phyloP scores from a whole-genome alignment of 2,888 invertebrate genomes.

The Tuberolachnus salignus region DNA sequence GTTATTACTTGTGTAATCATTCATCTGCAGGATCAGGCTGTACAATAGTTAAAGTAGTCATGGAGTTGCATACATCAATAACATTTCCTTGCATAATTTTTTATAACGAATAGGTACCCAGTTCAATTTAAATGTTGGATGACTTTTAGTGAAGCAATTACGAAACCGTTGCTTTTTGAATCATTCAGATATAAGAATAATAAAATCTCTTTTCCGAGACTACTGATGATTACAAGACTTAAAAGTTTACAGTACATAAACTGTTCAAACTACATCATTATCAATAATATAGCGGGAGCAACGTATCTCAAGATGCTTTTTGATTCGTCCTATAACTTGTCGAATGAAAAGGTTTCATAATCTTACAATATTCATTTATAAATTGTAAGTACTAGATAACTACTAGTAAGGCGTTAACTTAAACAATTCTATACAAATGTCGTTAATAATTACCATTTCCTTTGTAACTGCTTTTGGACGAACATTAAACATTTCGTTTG shows the following conservation, averaged over 20 bases:
- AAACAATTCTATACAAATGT: no score
- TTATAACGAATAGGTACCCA: no score
- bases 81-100: no score
- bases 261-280: background rate
- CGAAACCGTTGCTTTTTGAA: background rate
- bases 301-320: slow-evolving; percentile 3
- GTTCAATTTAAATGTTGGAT: background rate
- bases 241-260: background rate
- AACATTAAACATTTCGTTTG: no score
- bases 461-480: no score
- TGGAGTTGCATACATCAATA: no score
- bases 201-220: background rate
- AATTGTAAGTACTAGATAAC: no score
- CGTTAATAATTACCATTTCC: no score
- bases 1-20: no score
- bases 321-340: background rate
- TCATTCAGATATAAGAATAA: background rate
- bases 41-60: no score
- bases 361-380: background rate
- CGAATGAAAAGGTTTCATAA: background rate
- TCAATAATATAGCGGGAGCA: background rate
- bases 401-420: no score
- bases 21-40: no score
- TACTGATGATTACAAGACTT: background rate
- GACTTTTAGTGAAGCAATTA: background rate